Conservation (phyloP, 2,888 invertebrate species). For the Oasisia sp. region DNA sequence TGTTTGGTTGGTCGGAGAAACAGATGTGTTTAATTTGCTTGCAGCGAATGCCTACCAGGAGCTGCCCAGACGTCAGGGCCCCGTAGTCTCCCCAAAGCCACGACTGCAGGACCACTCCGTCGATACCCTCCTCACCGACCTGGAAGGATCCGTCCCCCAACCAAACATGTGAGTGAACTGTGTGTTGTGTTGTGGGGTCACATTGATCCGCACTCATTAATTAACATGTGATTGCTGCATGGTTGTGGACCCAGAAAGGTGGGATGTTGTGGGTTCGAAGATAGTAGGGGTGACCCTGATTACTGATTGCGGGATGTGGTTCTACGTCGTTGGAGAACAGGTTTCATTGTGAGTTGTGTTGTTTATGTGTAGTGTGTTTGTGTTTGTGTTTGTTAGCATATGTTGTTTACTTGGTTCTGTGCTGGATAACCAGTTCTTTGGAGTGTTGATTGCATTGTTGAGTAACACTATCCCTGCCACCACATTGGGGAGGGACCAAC, state of each 20-base stretch:
- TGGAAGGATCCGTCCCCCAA: constrained; percentile 67
- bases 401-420: background rate
- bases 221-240: background rate
- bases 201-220: background rate
- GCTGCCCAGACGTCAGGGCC: background rate
- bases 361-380: background rate
- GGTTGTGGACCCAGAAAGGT: background rate
- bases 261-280: background rate
- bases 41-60: background rate
- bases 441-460: background rate
- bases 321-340: background rate
- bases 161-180: constrained; percentile 35
- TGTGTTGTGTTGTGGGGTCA: background rate
- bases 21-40: constrained; percentile 17
- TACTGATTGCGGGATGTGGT: background rate
- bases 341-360: background rate
- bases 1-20: background rate
- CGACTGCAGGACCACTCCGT: constrained; percentile 70
- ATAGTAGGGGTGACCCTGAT: background rate
- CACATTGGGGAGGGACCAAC: background rate
- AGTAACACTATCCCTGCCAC: background rate
- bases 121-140: constrained; percentile 88
- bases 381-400: background rate
- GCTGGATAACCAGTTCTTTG: background rate
- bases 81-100: constrained; percentile 13